Base-by-base conservation (phyloP, 2,888 invertebrate genomes). In the Drosophila quinaria region DNA sequence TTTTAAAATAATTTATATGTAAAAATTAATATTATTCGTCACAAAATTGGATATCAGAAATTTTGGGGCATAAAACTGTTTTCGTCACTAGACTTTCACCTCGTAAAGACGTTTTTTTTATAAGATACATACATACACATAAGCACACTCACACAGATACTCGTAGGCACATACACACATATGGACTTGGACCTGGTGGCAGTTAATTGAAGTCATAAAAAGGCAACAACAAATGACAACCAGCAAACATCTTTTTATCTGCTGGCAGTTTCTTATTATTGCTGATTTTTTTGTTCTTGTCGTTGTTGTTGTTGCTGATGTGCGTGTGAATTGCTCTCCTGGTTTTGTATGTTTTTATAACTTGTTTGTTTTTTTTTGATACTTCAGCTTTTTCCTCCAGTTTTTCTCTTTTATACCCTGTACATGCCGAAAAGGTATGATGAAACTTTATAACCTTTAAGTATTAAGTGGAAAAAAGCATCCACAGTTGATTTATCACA, bases 191-290 rank as follows among this genome's bases (percentile, higher is more conserved):
- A 74, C 61, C 74, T 74, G 75, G 68, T 62, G 79, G 72, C 89
- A 79, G 73, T 82, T 87, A 85, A 85, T 89, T 85, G 88, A 89
- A 85, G 88, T 79, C 85, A 72, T 85, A 89, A 87, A 89, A 87
- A 83, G 67, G 78, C 87, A 89, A 78, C 72, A 71, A 65, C 71
- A 67, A 64, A 59, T 46, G 60, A 69, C 56, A 63, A 62, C 65
- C 56, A 70, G 58, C 69, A 81, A 84, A 81, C 85, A 80, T 87
- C 80, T 89, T 76, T 76, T 89, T 83, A 89, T 87, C 83, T 70
- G 72, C 67, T 52, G 52, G 13, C 60, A 13, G 54, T 51, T 62
- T 42, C 25, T 33, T 33, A 6, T 29, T 47, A n/a, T 35, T 13
- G 35, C 13, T 13, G 4, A n/a, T 47, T 51, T 5, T 59, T 19